Conservation (phyloP, 2,888 invertebrate genomes). For the Hedya salicella region DNA sequence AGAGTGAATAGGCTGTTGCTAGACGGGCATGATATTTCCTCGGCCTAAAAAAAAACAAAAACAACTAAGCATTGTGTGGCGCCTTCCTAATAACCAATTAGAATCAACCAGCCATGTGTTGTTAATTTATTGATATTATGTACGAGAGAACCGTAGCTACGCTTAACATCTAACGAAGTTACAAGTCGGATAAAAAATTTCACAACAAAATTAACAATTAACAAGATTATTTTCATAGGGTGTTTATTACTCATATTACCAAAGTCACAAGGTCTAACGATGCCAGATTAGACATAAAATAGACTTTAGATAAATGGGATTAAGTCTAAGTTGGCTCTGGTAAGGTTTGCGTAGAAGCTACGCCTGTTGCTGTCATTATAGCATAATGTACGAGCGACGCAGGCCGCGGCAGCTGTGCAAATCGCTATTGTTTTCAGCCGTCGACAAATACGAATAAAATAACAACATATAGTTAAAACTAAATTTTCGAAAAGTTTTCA, state of each 20-base stretch:
- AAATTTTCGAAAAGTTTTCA: neutral
- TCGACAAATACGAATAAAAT: conserved; percentile 23
- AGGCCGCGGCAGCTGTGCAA: conserved; percentile 33
- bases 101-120: no score
- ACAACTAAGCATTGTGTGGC: no score
- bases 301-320: neutral
- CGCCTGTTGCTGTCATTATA: neutral
- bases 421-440: conserved; percentile 25
- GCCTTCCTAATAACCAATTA: no score
- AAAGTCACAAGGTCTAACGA: conserved; percentile 15
- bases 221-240: conserved; percentile 4
- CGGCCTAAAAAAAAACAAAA: no score
- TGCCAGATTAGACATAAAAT: neutral
- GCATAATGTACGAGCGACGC: conserved; percentile 3
- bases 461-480: conserved; percentile 28
- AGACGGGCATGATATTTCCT: no score
- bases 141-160: no score
- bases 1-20: no score
- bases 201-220: conserved; percentile 22
- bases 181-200: neutral
- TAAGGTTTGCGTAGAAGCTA: neutral
- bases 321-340: neutral
- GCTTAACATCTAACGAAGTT: neutral
- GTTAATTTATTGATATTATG: no score
- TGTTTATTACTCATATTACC: conserved; percentile 2